Evolutionary conservation across 53 echinoderm and acorn worm species (phyloP).

Genomic region (Echinometra lucunter): DNA sequence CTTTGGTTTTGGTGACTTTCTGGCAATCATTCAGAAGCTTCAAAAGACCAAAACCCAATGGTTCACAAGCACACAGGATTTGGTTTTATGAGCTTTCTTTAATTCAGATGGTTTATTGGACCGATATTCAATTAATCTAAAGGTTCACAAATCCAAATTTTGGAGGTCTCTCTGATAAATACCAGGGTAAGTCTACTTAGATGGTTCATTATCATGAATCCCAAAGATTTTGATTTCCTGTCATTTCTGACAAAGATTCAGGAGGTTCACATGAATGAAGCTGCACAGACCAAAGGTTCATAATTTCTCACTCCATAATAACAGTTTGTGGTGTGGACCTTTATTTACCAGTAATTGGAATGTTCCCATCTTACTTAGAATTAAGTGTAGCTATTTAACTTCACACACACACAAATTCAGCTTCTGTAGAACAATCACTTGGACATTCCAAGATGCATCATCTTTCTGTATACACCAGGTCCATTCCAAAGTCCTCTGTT

Average conservation of each 20-base stretch:
- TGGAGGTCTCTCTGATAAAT: too few relatives aligned
- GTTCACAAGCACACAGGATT: too few relatives aligned
- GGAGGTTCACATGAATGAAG: background rate
- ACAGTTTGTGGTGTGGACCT: background rate
- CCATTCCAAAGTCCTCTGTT: constrained; percentile 93
- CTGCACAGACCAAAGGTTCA: background rate
- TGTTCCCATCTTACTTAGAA: background rate
- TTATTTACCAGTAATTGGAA: constrained; percentile 28
- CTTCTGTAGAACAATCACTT: constrained; percentile 68
- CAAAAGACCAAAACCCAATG: background rate
- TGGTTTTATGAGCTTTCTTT: too few relatives aligned
- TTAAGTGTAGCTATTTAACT: background rate
- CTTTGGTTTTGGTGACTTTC: background rate
- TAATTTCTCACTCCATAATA: background rate
- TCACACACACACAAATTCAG: background rate
- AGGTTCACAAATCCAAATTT: background rate
- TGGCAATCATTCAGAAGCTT: background rate
- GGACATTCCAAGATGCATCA: constrained; percentile 90
- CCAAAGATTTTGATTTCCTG: background rate
- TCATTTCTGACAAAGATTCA: background rate
- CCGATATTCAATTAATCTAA: too few relatives aligned
- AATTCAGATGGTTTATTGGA: too few relatives aligned
- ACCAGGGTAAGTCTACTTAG: too few relatives aligned
- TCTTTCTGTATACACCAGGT: constrained; percentile 81
- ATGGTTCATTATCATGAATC: too few relatives aligned